A percentile compares a stretch with the other conserved stretches of the same genome.
These are phyloP conservation scores for Dendrolimus punctatus DNA, from an alignment of 1,140 invertebrate genomes.

Conservation along the genomic window DNA sequence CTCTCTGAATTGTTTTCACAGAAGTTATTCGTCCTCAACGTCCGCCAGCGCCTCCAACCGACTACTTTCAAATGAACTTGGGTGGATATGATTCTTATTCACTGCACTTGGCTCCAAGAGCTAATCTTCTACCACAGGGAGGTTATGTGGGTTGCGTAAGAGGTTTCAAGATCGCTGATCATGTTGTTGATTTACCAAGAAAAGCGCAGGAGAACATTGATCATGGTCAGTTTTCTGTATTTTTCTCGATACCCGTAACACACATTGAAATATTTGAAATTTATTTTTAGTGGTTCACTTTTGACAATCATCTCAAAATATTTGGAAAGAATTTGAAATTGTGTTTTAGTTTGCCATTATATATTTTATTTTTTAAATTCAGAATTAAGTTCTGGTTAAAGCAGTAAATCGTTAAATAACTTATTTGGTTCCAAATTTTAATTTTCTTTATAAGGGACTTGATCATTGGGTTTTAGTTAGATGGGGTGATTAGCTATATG, in stretches of 20 bases:
- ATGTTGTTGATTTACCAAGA: constrained; percentile 82
- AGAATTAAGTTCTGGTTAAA: too few species aligned
- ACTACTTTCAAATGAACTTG: constrained; percentile 91
- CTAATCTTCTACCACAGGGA: constrained; percentile 73
- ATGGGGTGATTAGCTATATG: too few species aligned
- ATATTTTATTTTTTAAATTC: too few species aligned
- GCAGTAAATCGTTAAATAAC: too few species aligned
- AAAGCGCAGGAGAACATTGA: constrained; percentile 81
- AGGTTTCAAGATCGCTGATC: constrained; percentile 88
- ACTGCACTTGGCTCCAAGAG: constrained; percentile 75
- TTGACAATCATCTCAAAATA: too few species aligned
- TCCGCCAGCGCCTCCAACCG: constrained; percentile 85
- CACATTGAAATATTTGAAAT: too few species aligned
- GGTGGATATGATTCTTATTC: constrained; percentile 88
- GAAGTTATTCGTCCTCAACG: constrained; percentile 89
- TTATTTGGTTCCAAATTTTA: too few species aligned
- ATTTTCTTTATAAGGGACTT: too few species aligned
- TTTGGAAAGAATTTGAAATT: too few species aligned
- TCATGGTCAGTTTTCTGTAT: constrained; percentile 71
- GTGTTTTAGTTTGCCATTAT: too few species aligned
- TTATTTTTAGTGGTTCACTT: too few species aligned
- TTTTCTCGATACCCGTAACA: neutral
- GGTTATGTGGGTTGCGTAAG: constrained; percentile 91
- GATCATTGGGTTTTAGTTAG: too few species aligned
- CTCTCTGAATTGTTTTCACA: constrained; percentile 41